Percentiles rank a stretch among this genome's conserved stretches.
These are phyloP conservation scores for Petrocephalus sullivani DNA, from an alignment of 2,797 vertebrate species.

Conservation along the genomic window DNA sequence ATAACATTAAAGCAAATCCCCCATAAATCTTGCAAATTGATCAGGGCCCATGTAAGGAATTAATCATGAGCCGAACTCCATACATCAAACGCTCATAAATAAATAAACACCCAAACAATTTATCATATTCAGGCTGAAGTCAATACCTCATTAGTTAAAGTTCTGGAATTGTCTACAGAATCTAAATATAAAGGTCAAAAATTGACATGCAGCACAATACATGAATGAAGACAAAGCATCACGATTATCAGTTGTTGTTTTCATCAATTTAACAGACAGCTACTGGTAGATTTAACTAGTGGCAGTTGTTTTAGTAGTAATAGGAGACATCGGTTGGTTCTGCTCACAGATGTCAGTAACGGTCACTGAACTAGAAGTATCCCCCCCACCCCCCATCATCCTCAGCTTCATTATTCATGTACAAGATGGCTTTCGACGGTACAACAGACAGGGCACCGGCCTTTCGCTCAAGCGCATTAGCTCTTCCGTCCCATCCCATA, in stretches of 20 bases:
- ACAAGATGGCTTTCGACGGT: background rate
- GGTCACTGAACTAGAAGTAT: background rate
- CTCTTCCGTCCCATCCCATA: background rate
- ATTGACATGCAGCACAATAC: background rate
- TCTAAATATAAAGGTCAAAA: slow-evolving; percentile 12
- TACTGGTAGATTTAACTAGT: background rate
- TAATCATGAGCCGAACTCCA: slow-evolving; percentile 75
- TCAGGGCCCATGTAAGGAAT: slow-evolving; percentile 69
- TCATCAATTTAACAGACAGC: background rate
- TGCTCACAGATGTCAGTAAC: background rate
- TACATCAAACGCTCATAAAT: slow-evolving; percentile 87
- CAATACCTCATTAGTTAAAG: slow-evolving; percentile 73
- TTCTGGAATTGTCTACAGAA: slow-evolving; percentile 59
- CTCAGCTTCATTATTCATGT: background rate
- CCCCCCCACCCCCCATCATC: background rate
- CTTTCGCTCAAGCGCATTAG: background rate
- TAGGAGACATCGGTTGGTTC: background rate
- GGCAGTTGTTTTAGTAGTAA: background rate
- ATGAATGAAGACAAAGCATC: background rate
- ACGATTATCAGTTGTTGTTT: background rate
- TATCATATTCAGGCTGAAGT: slow-evolving; percentile 65
- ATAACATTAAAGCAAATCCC: slow-evolving; percentile 67
- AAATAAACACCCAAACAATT: slow-evolving; percentile 80
- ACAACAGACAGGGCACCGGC: background rate
- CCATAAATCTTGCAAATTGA: slow-evolving; percentile 85